Conservation (phyloP, 2,113 vertebrate species). For the Scopus umbretta region DNA sequence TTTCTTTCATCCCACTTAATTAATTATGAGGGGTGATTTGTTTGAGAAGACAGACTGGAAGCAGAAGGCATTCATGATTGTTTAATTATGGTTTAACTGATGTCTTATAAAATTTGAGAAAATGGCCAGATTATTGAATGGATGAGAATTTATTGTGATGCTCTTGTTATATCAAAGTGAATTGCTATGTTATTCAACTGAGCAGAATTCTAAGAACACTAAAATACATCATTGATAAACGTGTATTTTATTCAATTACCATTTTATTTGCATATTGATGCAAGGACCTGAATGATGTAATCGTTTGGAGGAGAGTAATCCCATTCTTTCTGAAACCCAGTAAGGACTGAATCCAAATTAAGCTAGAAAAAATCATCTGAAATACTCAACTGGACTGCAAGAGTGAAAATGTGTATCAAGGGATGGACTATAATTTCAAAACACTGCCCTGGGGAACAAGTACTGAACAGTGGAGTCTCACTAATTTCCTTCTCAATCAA, state of each 20-base stretch:
- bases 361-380: not conserved
- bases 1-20: not conserved
- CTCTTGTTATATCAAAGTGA: not conserved
- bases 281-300: not conserved
- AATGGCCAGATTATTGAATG: not conserved
- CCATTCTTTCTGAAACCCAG: not conserved
- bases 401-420: not conserved
- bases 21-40: not conserved
- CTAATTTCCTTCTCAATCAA: not conserved
- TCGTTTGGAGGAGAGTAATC: not conserved
- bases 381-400: not conserved
- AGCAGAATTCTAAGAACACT: not conserved
- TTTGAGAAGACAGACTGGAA: not conserved
- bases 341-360: not conserved
- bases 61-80: not conserved
- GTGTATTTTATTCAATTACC: not conserved
- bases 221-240: not conserved
- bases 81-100: not conserved
- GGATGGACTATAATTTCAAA: not conserved
- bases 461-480: not conserved
- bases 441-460: not conserved
- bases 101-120: not conserved
- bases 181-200: not conserved
- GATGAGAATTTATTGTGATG: not conserved
- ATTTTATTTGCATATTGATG: not conserved